phyloP scores from a whole-genome alignment of 2,113 vertebrate species.

The Atherinomorus stipes region DNA sequence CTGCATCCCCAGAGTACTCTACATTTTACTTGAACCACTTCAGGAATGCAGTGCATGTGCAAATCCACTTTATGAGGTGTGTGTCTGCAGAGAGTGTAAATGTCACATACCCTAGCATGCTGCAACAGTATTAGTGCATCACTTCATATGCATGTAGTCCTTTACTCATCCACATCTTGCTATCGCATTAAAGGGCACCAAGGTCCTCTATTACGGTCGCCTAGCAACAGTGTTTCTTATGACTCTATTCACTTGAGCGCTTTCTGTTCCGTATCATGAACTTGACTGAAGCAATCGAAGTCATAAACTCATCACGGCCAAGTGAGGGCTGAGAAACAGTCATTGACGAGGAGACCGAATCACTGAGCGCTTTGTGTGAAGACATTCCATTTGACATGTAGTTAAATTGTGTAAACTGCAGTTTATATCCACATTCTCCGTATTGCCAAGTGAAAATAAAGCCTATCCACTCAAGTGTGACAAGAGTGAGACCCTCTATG shows the following conservation, averaged over 20 bases:
- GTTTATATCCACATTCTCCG: background rate
- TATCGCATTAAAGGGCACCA: constrained; percentile 24
- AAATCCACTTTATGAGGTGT: background rate
- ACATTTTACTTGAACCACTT: too few relatives aligned
- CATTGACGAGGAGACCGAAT: background rate
- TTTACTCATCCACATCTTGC: constrained; percentile 29
- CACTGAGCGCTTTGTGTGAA: background rate
- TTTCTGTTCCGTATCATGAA: constrained; percentile 19
- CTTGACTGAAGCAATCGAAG: constrained; percentile 19
- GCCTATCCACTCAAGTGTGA: background rate
- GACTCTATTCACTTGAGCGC: constrained; percentile 33
- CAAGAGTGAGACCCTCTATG: background rate
- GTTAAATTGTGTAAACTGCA: background rate
- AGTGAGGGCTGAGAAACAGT: constrained; percentile 12
- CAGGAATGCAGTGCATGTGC: too few relatives aligned
- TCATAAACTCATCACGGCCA: background rate
- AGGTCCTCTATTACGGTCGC: constrained; percentile 44
- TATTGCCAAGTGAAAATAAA: background rate
- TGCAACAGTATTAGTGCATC: background rate
- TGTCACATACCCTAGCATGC: background rate
- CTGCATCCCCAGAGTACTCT: too few relatives aligned
- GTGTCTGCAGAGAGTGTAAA: background rate
- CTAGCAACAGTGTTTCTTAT: constrained; percentile 51
- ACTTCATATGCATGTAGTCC: constrained; percentile 4
- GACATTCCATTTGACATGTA: background rate